Conservation (phyloP, 1,140 invertebrate genomes). For the Bombyx mandarina region DNA sequence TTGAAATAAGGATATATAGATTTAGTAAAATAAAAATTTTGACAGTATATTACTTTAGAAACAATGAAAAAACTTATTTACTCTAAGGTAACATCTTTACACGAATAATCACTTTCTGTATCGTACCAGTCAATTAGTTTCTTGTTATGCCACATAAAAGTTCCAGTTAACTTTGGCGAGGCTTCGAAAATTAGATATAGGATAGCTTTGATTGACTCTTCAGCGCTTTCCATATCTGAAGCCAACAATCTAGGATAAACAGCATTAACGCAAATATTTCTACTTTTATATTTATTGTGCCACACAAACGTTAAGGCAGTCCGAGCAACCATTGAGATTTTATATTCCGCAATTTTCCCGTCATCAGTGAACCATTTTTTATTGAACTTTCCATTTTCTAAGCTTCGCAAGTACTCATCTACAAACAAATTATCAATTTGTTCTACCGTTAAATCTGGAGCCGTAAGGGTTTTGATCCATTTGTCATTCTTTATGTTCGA, state of each 20-base stretch:
- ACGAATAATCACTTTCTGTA: conserved; percentile 43
- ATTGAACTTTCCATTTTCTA: conserved; percentile 56
- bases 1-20: too few species aligned
- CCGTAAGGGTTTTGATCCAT: conserved; percentile 37
- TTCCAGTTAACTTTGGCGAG: conserved; percentile 46
- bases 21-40: neutral
- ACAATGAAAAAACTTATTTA: neutral
- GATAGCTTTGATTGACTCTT: conserved; percentile 38
- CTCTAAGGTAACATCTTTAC: conserved; percentile 28
- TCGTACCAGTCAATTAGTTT: conserved; percentile 54
- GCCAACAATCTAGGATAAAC: conserved; percentile 46
- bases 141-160: conserved; percentile 47
- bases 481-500: conserved; percentile 72
- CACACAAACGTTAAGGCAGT: conserved; percentile 75
- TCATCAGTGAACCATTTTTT: conserved; percentile 71
- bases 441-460: conserved; percentile 67
- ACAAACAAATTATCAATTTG: conserved; percentile 73
- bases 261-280: conserved; percentile 56
- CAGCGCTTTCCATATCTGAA: conserved; percentile 49
- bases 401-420: conserved; percentile 76
- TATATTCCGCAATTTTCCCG: conserved; percentile 75
- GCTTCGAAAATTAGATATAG: conserved; percentile 49
- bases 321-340: conserved; percentile 80
- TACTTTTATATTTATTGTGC: conserved; percentile 39
- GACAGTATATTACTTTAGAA: neutral